phyloP scores from a whole-genome alignment of 2,888 invertebrate genomes.

The Tetragonula carbonaria region DNA sequence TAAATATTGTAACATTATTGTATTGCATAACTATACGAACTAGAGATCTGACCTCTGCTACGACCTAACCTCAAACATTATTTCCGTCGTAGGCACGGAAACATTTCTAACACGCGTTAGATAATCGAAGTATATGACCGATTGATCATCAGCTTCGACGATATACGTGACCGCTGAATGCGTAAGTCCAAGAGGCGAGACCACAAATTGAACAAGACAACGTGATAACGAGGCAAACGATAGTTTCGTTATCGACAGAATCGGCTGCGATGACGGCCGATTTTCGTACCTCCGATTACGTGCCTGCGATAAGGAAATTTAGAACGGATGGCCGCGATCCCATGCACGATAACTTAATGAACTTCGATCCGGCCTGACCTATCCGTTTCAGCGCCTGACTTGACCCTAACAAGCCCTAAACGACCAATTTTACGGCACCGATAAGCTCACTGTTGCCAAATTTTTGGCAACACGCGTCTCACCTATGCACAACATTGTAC shows the following conservation, averaged over 20 bases:
- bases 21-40: no score
- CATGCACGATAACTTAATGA: slow-evolving; percentile 48
- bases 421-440: neutral
- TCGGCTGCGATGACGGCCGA: neutral
- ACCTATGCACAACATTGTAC: neutral
- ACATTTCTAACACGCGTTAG: no score
- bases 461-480: neutral
- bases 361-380: slow-evolving; percentile 44
- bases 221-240: slow-evolving; percentile 35
- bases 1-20: no score
- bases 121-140: no score
- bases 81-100: no score
- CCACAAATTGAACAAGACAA: slow-evolving; percentile 22
- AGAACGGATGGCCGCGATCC: slow-evolving; percentile 28
- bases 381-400: slow-evolving; percentile 40
- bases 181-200: neutral
- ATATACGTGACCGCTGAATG: neutral
- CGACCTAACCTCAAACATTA: no score
- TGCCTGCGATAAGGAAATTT: slow-evolving; percentile 40
- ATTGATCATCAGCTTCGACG: neutral
- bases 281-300: slow-evolving; percentile 23
- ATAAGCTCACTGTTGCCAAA: neutral
- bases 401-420: slow-evolving; percentile 20
- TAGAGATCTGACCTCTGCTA: no score
- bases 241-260: slow-evolving; percentile 37